Evolutionary conservation across 23 tunicate species (phyloP), one percentile per base, ranked within the genome.

Genomic region (Ascidia mentula): DNA sequence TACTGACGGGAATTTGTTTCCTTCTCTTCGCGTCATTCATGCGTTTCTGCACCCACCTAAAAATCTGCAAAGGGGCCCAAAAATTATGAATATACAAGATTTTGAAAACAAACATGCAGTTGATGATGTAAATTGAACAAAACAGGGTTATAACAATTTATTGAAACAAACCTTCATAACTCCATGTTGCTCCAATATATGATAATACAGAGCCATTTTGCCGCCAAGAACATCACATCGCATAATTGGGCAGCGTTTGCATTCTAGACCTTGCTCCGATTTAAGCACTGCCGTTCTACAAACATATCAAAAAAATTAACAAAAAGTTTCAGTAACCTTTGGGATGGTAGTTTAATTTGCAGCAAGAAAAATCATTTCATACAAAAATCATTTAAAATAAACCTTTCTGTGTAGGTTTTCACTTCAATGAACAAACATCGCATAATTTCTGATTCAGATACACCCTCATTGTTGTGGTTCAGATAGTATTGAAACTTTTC

Each of bases 121-220:
- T 53, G 65, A 20, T 53, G 1, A 9, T 53, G 12, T 9, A 1
- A 53, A 9, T 20, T 9, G 65, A 42, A 15, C 53, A 42, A n/a
- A 42, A 42, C 53, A 42, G 15, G 53, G 53, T 9, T 15, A 42
- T 15, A 9, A 42, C 15, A 42, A 12, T 42, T 42, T 15, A 42
- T 15, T 42, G 12, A 42, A 42, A 15, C 65, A 3, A 6, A 53
- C 65, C 65, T 53, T 53, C 24, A 20, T 28, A 53, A 53, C 28
- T 3, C 65, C 24, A 28, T 53, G 75, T 6, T 71, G 75, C 30
- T 71, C 75, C 75, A 71, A 31, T 35, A 71, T 71, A 36, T 71
- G 75, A 36, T 34, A 71, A 31, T 71, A 71, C 32, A 71, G 39
- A 35, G 75, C 75, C 30, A 28, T 71, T 36, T 71, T 71, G 5